Base-by-base conservation (phyloP, 2,888 invertebrate species). In the Anticlea derivata region DNA sequence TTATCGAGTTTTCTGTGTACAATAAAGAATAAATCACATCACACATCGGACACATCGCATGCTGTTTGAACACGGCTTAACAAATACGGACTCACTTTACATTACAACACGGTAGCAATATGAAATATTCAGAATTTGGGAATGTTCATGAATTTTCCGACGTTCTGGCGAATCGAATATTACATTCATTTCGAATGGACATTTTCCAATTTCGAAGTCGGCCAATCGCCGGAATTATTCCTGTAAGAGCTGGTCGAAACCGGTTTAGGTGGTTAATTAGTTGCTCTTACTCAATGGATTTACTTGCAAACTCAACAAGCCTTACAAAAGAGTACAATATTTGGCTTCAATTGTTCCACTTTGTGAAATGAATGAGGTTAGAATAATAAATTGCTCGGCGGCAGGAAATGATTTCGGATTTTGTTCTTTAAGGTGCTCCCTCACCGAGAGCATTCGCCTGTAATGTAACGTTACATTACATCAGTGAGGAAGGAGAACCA, bases 191-290 rank as follows among this genome's bases (percentile, higher is more conserved):
- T 58, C 40, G 46, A 61, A 47, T 39, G 29, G 33, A 46, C 41
- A 45, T 46, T 58, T 55, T 50, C 55, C 55, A 56, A 58, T 55
- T 58, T 51, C 40, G 33, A 50, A 49, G 41, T 38, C 33, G 49
- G 37, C 55, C 55, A 57, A 57, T 58, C 60, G 45, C 55, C 53
- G 57, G 50, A 57, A 60, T 67, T 57, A 65, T 58, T 54, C 55
- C 43, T 24, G 43, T 55, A 58, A 66, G 63, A 55, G 58, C 58
- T 44, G 57, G 60, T 41, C 49, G 57, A 53, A 61, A 54, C 48
- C 50, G 45, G 49, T 48, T 37, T 35, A 48, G 39, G 45, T 50
- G 41, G 55, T 56, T 58, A 34, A 48, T 55, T 34, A 45, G 26
- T 20, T 22, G 34, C 13, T 33, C 13, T 8, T 29, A 45, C 39